A percentile compares a stretch with the other conserved stretches of the same genome.
These are phyloP conservation scores for Macrosiphum euphorbiae DNA, from an alignment of 2,888 invertebrate species.

Conservation along the genomic window DNA sequence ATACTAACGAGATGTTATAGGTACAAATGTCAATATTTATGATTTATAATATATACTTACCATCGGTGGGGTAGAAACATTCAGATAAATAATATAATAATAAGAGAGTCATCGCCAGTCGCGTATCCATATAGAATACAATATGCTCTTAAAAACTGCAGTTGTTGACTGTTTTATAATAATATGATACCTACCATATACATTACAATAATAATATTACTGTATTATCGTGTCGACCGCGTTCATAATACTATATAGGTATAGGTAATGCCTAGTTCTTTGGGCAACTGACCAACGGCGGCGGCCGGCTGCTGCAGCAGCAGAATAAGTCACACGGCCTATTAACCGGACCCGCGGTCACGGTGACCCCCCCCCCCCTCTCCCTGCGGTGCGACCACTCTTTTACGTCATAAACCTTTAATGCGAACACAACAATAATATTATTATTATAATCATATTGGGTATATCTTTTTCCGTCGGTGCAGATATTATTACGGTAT, in stretches of 20 bases:
- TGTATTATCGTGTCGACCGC: not conserved
- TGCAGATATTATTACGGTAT: not conserved
- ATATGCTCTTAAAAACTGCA: too few species aligned
- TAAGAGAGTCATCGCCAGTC: too few species aligned
- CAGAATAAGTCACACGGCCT: slow-evolving; percentile 43
- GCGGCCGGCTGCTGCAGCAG: not conserved
- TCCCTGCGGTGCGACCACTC: not conserved
- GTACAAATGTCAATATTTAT: too few species aligned
- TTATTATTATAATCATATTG: not conserved
- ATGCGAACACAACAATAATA: slow-evolving; percentile 23
- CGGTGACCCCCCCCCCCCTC: slow-evolving; percentile 33
- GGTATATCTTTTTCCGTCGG: not conserved
- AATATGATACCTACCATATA: too few species aligned
- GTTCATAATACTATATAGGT: not conserved
- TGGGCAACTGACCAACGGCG: not conserved
- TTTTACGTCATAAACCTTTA: not conserved
- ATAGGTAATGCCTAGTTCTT: not conserved
- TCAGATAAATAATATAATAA: too few species aligned
- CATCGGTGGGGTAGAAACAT: too few species aligned
- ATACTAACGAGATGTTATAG: too few species aligned
- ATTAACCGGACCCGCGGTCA: slow-evolving; percentile 54
- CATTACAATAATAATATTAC: too few species aligned
- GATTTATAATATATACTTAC: too few species aligned
- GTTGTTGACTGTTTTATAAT: too few species aligned
- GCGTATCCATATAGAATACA: too few species aligned